Evolutionary conservation across 2,888 invertebrate species (phyloP).

Genomic region (Caenorhabditis sp.): DNA sequence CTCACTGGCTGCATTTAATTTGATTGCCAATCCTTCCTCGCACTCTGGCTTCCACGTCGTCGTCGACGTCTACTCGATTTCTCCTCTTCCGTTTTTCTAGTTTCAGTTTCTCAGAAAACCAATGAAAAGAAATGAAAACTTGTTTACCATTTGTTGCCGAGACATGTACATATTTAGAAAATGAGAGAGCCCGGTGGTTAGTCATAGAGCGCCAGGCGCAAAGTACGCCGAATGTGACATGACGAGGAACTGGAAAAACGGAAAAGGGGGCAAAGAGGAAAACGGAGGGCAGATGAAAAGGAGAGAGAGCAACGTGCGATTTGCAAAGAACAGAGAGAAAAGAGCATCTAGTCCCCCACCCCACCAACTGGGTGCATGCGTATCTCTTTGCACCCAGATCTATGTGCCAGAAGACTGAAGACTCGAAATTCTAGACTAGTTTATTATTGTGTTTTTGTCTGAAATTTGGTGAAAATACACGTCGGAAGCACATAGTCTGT

Average conservation of each 20-base stretch:
- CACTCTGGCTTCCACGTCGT: slow-evolving; percentile 17
- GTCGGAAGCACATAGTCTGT: slow-evolving; percentile 17
- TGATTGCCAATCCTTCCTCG: slow-evolving; percentile 38
- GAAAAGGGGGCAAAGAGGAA: slow-evolving; percentile 4
- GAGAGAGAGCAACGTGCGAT: slow-evolving; percentile 49
- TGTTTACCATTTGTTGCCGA: slow-evolving; percentile 45
- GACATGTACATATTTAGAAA: slow-evolving; percentile 47
- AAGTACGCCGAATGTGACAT: slow-evolving; percentile 60
- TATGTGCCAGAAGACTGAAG: background rate
- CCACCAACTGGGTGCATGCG: slow-evolving; percentile 20
- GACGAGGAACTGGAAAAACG: slow-evolving; percentile 46
- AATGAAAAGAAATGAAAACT: slow-evolving; percentile 33
- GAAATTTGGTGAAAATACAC: background rate
- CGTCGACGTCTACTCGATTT: slow-evolving; percentile 21
- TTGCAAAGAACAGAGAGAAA: slow-evolving; percentile 54
- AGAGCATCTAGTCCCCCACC: background rate
- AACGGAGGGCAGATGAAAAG: slow-evolving; percentile 17
- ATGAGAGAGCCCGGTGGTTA: slow-evolving; percentile 37
- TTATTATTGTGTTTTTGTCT: slow-evolving; percentile 22
- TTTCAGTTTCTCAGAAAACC: slow-evolving; percentile 41
- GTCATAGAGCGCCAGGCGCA: slow-evolving; percentile 36
- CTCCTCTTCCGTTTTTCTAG: slow-evolving; percentile 17
- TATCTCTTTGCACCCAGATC: slow-evolving; percentile 42
- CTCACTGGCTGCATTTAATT: slow-evolving; percentile 37
- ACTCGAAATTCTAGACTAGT: background rate